Evolutionary conservation across 2,113 vertebrate genomes (phyloP), one percentile per base, ranked within the genome.

Genomic region (Takifugu flavidus): DNA sequence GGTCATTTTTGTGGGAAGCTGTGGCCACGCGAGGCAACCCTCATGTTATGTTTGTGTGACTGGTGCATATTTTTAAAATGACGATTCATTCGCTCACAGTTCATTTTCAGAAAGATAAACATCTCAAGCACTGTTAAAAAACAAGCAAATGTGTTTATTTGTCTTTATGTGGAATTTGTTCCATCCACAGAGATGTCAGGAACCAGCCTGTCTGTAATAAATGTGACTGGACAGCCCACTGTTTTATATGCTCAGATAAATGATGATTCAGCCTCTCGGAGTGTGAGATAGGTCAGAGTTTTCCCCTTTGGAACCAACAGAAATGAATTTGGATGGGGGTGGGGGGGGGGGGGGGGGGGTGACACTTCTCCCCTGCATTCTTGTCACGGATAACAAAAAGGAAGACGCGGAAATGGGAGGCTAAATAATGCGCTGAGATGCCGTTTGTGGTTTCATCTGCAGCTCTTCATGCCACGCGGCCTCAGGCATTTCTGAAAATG

Each of bases 201-300:
- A 67, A n/a, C 25, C 34, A 25, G 8, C 47, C n/a, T n/a, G 2
- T 49, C 7, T 62, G 61, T 56, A 46, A 45, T 68, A 27, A 69
- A 34, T 66, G 20, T 49, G n/a, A 80, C 78, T 63, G 66, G 70
- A 75, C 80, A 62, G 72, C 46, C 77, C 75, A 77, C 68, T 78
- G 66, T 72, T 88, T 81, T 84, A 78, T 28, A 49, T 65, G 54
- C 57, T 75, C 49, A 57, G 62, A 70, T 68, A 50, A 75, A 73
- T 51, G 25, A 69, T 63, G 56, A 20, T 28, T 61, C 44, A 46
- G 73, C 74, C 76, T 66, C 56, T 72, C 53, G 50, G 61, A 74
- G 65, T 82, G 71, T 86, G 80, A 62, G 77, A 85, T 81, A 80
- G 82, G 85, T 86, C 82, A 77, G 75, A 74, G 34, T 39, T 39